These are phyloP conservation scores for Polydesmus complanatus DNA, from an alignment of 2,888 invertebrate species.

Conservation along the genomic window DNA sequence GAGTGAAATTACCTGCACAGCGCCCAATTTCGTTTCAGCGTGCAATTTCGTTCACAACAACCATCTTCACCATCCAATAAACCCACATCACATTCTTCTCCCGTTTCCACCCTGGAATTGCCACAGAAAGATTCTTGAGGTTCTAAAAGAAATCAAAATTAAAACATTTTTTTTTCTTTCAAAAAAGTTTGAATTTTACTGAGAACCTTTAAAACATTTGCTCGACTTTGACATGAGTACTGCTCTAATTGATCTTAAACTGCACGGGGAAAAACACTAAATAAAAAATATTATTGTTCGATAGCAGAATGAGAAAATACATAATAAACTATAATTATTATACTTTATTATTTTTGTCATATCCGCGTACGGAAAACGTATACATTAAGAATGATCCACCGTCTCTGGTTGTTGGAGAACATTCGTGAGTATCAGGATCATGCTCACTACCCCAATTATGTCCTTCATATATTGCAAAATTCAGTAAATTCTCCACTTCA, in stretches of 20 bases:
- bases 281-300: slow-evolving; percentile 23
- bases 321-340: slow-evolving; percentile 18
- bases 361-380: slow-evolving; percentile 89
- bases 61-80: slow-evolving; percentile 79
- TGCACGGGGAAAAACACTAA: slow-evolving; percentile 89
- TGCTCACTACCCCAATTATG: slow-evolving; percentile 98
- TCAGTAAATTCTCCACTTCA: no score
- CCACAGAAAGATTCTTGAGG: slow-evolving; percentile 94
- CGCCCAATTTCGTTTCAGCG: slow-evolving; percentile 45
- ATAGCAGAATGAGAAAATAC: background rate
- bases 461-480: slow-evolving; percentile 38
- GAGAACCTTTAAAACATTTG: slow-evolving; percentile 31
- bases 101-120: slow-evolving; percentile 84
- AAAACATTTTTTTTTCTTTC: background rate
- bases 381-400: slow-evolving; percentile 95
- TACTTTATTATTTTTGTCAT: slow-evolving; percentile 90
- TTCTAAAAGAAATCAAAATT: slow-evolving; percentile 44
- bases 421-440: slow-evolving; percentile 89
- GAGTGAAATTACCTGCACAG: background rate
- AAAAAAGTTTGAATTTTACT: background rate
- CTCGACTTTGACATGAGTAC: slow-evolving; percentile 81
- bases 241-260: slow-evolving; percentile 77
- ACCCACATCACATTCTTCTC: slow-evolving; percentile 94
- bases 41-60: slow-evolving; percentile 88
- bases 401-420: slow-evolving; percentile 84